Conservation (phyloP, 2,888 invertebrate species). For the Xestobium rufovillosum region DNA sequence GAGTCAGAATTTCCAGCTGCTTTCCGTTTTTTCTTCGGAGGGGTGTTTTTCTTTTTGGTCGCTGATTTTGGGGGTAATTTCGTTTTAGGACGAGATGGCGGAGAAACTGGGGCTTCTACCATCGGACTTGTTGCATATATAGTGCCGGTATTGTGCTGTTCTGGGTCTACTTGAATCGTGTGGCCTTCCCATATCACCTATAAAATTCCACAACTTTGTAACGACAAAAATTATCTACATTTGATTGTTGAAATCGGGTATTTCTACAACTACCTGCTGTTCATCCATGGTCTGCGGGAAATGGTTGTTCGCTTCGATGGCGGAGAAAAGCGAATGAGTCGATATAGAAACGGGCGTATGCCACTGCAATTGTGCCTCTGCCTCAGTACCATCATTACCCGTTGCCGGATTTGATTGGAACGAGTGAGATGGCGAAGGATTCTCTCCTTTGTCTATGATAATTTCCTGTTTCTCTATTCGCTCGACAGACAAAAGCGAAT, state of each 20-base stretch:
- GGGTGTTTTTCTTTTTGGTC: slow-evolving; percentile 34
- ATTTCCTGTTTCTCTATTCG: slow-evolving; percentile 50
- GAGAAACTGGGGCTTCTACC: slow-evolving; percentile 22
- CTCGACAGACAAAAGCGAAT: slow-evolving; percentile 59
- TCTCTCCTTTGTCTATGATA: slow-evolving; percentile 30
- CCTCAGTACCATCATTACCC: slow-evolving; percentile 31
- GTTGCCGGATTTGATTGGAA: slow-evolving; percentile 33
- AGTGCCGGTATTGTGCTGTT: slow-evolving; percentile 33
- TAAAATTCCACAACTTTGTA: slow-evolving; percentile 5
- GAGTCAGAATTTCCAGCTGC: slow-evolving; percentile 42
- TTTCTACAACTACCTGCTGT: slow-evolving; percentile 38
- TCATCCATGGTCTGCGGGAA: slow-evolving; percentile 41
- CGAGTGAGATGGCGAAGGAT: slow-evolving; percentile 33
- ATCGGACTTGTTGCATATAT: slow-evolving; percentile 32
- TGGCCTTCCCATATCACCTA: slow-evolving; percentile 62
- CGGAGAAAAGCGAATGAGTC: slow-evolving; percentile 41
- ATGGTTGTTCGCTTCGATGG: slow-evolving; percentile 38
- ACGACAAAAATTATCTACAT: slow-evolving; percentile 9
- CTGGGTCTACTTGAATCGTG: slow-evolving; percentile 54
- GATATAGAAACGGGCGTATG: slow-evolving; percentile 50
- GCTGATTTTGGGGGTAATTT: slow-evolving; percentile 46
- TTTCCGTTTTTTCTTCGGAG: slow-evolving; percentile 49
- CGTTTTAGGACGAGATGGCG: slow-evolving; percentile 24
- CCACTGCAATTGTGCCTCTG: slow-evolving; percentile 51
- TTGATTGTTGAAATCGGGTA: slow-evolving; percentile 7